These are phyloP conservation scores for Ceratina calcarata DNA, from an alignment of 1,140 invertebrate species.

Conservation along the genomic window DNA sequence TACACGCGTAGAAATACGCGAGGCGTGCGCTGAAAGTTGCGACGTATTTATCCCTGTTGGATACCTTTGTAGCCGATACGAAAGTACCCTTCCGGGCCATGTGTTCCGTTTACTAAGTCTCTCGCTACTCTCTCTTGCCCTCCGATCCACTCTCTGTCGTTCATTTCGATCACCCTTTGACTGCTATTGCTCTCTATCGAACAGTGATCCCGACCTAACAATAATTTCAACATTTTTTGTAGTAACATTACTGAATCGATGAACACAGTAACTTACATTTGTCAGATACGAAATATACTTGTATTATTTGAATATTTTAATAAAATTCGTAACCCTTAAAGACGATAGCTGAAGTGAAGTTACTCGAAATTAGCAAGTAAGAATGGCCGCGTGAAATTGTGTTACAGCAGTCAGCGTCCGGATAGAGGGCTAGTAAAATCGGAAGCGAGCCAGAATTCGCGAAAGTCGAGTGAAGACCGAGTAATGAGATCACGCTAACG, in stretches of 20 bases:
- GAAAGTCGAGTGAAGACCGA: slow-evolving; percentile 36
- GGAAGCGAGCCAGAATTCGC: slow-evolving; percentile 6
- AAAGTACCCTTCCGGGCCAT: slow-evolving; percentile 77
- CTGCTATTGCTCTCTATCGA: slow-evolving; percentile 23
- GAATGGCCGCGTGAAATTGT: neutral
- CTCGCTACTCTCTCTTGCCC: slow-evolving; percentile 55
- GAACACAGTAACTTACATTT: neutral
- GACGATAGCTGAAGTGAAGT: neutral
- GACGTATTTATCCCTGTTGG: slow-evolving; percentile 80
- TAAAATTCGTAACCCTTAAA: neutral
- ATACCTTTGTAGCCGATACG: slow-evolving; percentile 76
- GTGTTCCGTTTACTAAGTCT: slow-evolving; percentile 70
- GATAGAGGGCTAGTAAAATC: neutral
- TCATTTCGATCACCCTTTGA: slow-evolving; percentile 13
- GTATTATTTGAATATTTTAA: too few species aligned
- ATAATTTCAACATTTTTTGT: slow-evolving; percentile 37
- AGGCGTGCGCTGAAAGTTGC: slow-evolving; percentile 68
- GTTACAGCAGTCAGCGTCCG: neutral
- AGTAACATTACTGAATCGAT: slow-evolving; percentile 10
- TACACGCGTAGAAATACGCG: slow-evolving; percentile 54
- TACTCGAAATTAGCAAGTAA: neutral
- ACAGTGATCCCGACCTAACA: slow-evolving; percentile 19
- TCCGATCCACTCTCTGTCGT: slow-evolving; percentile 27
- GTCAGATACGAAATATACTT: too few species aligned
- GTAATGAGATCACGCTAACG: slow-evolving; percentile 43